These are phyloP conservation scores for Meandrusa payeni DNA, from an alignment of 2,888 invertebrate species.

Conservation along the genomic window DNA sequence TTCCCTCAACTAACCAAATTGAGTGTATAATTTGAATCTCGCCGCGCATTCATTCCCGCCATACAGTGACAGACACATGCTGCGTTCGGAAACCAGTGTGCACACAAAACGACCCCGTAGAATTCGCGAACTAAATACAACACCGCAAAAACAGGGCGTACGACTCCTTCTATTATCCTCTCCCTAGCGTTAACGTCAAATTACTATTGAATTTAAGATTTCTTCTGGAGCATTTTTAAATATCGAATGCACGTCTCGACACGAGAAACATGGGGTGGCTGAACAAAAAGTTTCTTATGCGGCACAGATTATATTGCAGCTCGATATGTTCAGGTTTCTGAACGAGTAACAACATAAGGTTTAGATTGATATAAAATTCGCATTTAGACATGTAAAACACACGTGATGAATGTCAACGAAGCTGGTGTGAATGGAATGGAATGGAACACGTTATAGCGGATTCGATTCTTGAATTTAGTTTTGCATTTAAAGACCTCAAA, in stretches of 20 bases:
- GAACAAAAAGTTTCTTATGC: conserved; percentile 47
- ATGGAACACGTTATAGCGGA: conserved; percentile 66
- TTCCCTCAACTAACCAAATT: conserved; percentile 70
- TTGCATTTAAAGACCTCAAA: conserved; percentile 28
- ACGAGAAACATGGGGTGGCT: conserved; percentile 46
- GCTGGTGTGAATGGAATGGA: conserved; percentile 50
- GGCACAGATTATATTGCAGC: conserved; percentile 38
- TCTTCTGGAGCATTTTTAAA: conserved; percentile 71
- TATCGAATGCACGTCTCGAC: conserved; percentile 64
- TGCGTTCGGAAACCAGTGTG: conserved; percentile 71
- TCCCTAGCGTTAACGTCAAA: conserved; percentile 67
- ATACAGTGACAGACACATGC: conserved; percentile 63
- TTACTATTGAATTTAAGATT: conserved; percentile 78
- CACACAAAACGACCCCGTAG: conserved; percentile 66
- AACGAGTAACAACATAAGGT: conserved; percentile 56
- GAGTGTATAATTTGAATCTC: conserved; percentile 77
- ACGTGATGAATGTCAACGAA: conserved; percentile 51
- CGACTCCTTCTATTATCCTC: conserved; percentile 59
- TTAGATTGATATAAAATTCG: conserved; percentile 46
- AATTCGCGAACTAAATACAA: conserved; percentile 76
- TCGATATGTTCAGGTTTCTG: conserved; percentile 41
- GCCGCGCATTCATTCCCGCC: conserved; percentile 56
- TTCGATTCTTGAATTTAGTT: conserved; percentile 43
- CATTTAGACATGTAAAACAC: conserved; percentile 44
- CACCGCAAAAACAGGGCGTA: conserved; percentile 76